A percentile compares a stretch with the other conserved stretches of the same genome.
Conservation (phyloP, 2,888 invertebrate genomes). For the Hyposoter dolosus region DNA sequence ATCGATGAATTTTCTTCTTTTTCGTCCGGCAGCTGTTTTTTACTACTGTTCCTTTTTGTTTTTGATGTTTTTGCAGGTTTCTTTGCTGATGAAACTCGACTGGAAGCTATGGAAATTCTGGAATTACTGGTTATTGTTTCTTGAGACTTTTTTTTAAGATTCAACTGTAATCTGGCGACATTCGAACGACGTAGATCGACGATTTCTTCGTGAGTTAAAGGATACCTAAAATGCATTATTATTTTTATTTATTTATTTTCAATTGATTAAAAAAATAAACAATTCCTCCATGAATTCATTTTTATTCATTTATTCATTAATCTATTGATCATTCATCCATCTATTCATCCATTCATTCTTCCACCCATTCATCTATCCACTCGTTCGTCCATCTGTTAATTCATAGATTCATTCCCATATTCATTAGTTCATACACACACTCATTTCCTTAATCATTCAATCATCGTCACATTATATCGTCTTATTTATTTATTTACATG, state of each 20-base stretch:
- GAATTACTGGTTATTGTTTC: conserved; percentile 12
- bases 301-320: not conserved
- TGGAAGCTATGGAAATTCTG: conserved; percentile 10
- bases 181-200: conserved; percentile 73
- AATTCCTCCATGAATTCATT: not conserved
- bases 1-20: not conserved
- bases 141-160: conserved; percentile 15
- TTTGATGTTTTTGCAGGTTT: conserved; percentile 32
- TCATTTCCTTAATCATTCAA: no score
- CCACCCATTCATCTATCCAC: no score
- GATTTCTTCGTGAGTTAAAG: conserved; percentile 80
- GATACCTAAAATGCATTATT: conserved; percentile 73
- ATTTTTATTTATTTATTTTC: no score
- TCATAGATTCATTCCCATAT: no score
- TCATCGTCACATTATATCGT: not conserved
- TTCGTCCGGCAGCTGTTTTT: not conserved
- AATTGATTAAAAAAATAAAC: not conserved
- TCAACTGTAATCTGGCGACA: conserved; percentile 60
- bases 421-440: no score
- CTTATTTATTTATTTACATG: conserved; percentile 66
- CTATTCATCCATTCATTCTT: not conserved
- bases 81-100: conserved; percentile 54
- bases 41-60: conserved; percentile 30
- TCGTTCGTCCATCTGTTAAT: no score
- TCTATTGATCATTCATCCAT: not conserved